Base-by-base conservation (phyloP, 1,140 invertebrate genomes). In the Scaptomyza graminum region DNA sequence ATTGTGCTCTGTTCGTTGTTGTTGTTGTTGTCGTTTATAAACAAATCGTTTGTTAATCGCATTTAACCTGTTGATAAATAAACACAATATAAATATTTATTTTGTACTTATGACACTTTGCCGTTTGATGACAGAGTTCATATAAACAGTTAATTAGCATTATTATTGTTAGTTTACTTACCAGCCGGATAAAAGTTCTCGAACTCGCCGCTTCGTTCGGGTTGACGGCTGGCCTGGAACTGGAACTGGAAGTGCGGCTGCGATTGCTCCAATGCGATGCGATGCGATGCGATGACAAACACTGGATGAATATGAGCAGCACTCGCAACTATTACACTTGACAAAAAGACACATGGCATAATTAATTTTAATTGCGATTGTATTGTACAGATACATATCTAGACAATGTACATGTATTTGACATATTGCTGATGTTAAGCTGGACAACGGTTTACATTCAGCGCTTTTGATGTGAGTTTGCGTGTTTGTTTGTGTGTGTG, bases 351-450 rank as follows among this genome's bases (percentile, higher is more conserved):
- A 72, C 65, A 82, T 72, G 75, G 71, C 82, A 85, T 85, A 85
- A 85, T 87, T 85, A 72, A 80, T 75, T 78, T 87, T 82, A 82
- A 85, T 87, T 85, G 76, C 80, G 31, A 43, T 67, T 56, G 34
- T 59, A 51, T 65, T 65, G 44, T 49, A 46, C 50, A 59, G n/a
- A 56, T 15, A 43, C 50, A 18, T 9, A 49, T 25, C 7, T 15
- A 41, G 46, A 49, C 43, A 28, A 43, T 55, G 5, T 41, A 41
- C 5, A 41, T 41, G n/a, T 41, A 41, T 41, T 0, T 41, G 47
- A 57, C 28, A 51, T 49, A 44, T 51, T 37, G 37, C 34, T 62
- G 65, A 69, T 81, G 69, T 59, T 60, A 39, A 67, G 65, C 54
- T 59, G 46, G 37, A 22, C 54, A 57, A 31, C 37, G 41, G 16